Conservation (phyloP, 2,888 invertebrate species). For the Eudemis profundana region DNA sequence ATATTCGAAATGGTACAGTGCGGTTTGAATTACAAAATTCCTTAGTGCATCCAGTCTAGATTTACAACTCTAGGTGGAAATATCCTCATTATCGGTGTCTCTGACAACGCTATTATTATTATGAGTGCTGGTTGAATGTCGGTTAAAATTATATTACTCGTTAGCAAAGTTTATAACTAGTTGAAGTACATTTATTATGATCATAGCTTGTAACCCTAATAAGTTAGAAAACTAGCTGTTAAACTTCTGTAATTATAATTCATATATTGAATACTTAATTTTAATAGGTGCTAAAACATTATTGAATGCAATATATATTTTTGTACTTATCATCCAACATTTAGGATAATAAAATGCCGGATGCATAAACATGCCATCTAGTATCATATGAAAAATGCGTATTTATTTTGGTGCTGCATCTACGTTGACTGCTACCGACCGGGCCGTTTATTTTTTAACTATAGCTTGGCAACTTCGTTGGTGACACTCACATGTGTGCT, state of each 20-base stretch:
- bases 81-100: not conserved
- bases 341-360: conserved; percentile 25
- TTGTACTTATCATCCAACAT: not conserved
- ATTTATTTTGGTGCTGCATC: conserved; percentile 50
- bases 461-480: no score
- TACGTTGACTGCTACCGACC: conserved; percentile 57
- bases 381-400: conserved; percentile 32
- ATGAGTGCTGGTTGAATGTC: not conserved
- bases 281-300: no score
- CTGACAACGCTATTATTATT: not conserved
- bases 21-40: conserved; percentile 12
- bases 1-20: conserved; percentile 11
- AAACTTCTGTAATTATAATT: no score
- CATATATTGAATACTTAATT: no score
- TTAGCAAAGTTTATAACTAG: not conserved
- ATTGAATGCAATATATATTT: no score
- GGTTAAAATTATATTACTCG: not conserved
- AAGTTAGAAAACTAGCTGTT: no score
- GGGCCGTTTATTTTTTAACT: conserved; percentile 50
- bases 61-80: conserved; percentile 1
- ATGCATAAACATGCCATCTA: conserved; percentile 19
- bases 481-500: no score
- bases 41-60: conserved; percentile 12
- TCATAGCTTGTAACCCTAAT: no score
- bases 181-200: no score